A percentile compares a stretch with the other conserved stretches of the same genome.
phyloP scores from a whole-genome alignment of 2,113 vertebrate species.

The Platichthys stellatus region DNA sequence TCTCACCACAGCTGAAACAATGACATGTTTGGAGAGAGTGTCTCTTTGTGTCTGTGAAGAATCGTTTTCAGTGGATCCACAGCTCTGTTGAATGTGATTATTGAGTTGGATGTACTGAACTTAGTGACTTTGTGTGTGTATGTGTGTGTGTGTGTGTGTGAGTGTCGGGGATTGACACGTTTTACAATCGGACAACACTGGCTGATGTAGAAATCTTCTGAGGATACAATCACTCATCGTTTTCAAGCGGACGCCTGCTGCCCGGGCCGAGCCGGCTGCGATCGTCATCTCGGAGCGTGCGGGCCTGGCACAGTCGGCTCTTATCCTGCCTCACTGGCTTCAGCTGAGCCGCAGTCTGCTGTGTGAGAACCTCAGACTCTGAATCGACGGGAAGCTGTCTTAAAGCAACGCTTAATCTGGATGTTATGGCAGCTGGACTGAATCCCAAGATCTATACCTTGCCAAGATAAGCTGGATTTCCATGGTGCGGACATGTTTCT shows the following conservation, averaged over 20 bases:
- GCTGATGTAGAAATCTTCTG: conserved; percentile 1
- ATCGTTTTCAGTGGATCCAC: conserved; percentile 28
- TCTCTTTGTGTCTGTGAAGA: conserved; percentile 38
- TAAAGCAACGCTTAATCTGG: conserved; percentile 59
- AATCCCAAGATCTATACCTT: conserved; percentile 46
- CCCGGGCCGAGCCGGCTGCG: conserved; percentile 40
- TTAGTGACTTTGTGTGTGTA: conserved; percentile 6
- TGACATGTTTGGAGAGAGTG: conserved; percentile 6
- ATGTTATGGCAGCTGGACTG: conserved; percentile 67
- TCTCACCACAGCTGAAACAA: conserved; percentile 47
- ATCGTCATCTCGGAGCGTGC: conserved; percentile 58
- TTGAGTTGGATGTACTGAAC: conserved; percentile 26
- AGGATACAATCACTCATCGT: conserved; percentile 37
- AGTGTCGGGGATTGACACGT: not conserved
- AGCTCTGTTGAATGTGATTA: conserved; percentile 16
- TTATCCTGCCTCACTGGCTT: conserved; percentile 69
- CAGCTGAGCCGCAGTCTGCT: conserved; percentile 67
- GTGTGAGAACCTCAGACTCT: conserved; percentile 56
- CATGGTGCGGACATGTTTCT: conserved; percentile 44
- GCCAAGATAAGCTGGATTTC: conserved; percentile 63
- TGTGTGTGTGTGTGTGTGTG: not conserved
- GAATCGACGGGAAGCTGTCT: conserved; percentile 52
- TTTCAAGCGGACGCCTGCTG: conserved; percentile 43
- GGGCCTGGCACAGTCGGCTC: conserved; percentile 64
- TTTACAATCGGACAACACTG: conserved; percentile 12